phyloP scores from a whole-genome alignment of 2,888 invertebrate genomes.

The Dasysyrphus tricinctus region DNA sequence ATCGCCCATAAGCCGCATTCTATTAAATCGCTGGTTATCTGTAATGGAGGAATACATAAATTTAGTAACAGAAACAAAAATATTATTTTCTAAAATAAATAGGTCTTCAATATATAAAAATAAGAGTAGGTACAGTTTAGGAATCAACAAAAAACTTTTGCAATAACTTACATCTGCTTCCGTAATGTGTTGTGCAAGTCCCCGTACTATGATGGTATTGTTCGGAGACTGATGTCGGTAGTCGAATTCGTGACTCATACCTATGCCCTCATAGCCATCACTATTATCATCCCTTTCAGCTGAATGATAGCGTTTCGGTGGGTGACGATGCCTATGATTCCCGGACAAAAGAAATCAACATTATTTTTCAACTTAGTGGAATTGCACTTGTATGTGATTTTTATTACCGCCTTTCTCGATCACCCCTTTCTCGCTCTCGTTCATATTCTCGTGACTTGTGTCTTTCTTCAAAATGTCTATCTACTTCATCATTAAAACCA shows the following conservation, averaged over 20 bases:
- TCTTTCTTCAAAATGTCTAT: constrained; percentile 75
- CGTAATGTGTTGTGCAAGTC: constrained; percentile 89
- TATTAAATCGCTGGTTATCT: constrained; percentile 91
- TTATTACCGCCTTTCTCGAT: constrained; percentile 77
- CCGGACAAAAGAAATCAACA: not conserved
- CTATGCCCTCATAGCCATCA: constrained; percentile 81
- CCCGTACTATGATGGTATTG: constrained; percentile 90
- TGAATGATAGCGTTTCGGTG: constrained; percentile 78
- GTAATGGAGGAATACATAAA: constrained; percentile 78
- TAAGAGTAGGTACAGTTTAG: not conserved
- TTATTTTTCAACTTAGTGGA: not conserved
- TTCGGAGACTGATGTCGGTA: constrained; percentile 85
- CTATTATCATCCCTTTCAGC: constrained; percentile 79
- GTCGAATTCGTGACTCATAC: constrained; percentile 84
- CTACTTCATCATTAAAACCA: constrained; percentile 68
- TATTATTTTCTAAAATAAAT: too few species aligned
- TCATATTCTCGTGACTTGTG: constrained; percentile 76
- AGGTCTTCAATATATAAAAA: too few species aligned
- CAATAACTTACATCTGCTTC: constrained; percentile 88
- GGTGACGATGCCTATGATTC: constrained; percentile 72
- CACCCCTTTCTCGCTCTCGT: constrained; percentile 72
- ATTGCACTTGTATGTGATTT: not conserved
- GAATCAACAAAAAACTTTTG: not conserved
- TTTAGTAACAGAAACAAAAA: too few species aligned
- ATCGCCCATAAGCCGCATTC: constrained; percentile 90